Percentiles rank a stretch among this genome's conserved stretches.
These are phyloP conservation scores for Spinus pinus DNA, from an alignment of 2,797 vertebrate genomes.

Conservation along the genomic window DNA sequence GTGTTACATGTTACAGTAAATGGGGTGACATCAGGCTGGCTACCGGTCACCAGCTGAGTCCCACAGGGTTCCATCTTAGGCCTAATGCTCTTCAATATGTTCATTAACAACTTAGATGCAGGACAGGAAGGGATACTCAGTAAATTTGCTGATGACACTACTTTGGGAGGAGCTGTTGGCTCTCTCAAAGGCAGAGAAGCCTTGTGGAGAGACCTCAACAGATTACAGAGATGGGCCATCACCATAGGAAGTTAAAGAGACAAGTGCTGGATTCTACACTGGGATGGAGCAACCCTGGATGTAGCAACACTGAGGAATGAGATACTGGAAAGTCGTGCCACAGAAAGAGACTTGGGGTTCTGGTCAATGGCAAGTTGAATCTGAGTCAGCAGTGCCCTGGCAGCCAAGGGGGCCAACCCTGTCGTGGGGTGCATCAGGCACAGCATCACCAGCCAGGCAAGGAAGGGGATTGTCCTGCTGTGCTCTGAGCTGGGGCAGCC, in stretches of 20 bases:
- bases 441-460: rapidly evolving
- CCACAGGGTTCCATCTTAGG: not conserved
- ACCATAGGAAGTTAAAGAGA: not conserved
- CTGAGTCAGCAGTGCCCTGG: not conserved
- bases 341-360: not conserved
- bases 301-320: not conserved
- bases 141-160: not conserved
- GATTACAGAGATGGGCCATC: not conserved
- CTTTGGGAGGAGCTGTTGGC: not conserved
- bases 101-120: not conserved
- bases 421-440: not conserved
- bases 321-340: rapidly evolving
- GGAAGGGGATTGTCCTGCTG: not conserved
- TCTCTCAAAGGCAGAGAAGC: rapidly evolving
- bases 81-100: not conserved
- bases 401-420: rapidly evolving
- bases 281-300: not conserved
- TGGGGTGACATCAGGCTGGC: not conserved
- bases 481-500: not conserved
- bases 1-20: not conserved
- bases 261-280: not conserved
- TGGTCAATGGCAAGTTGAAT: rapidly evolving
- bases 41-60: rapidly evolving
- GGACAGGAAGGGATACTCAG: not conserved
- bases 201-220: too few relatives aligned